Evolutionary conservation across 2,797 vertebrate species (phyloP).

Genomic region (Tenualosa thibaudeaui): DNA sequence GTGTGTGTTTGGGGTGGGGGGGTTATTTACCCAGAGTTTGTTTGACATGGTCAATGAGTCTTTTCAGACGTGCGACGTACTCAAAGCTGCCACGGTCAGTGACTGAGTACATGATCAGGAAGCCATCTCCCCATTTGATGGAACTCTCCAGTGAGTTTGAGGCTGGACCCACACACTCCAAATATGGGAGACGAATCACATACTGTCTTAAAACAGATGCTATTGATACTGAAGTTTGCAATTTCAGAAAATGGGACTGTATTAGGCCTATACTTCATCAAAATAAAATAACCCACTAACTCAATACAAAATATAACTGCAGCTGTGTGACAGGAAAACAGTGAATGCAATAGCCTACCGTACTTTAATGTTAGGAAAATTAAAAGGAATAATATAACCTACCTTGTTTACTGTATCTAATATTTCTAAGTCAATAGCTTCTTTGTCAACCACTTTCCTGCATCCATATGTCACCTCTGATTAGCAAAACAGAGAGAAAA

Average conservation of each 20-base stretch:
- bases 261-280: too few species aligned
- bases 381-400: neutral
- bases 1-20: neutral
- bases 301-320: too few species aligned
- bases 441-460: constrained; percentile 67
- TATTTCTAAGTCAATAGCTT: constrained; percentile 73
- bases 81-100: constrained; percentile 72
- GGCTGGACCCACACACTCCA: constrained; percentile 58
- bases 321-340: too few species aligned
- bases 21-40: constrained; percentile 66
- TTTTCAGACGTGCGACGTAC: constrained; percentile 70
- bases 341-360: too few species aligned
- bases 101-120: constrained; percentile 77
- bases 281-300: too few species aligned
- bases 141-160: constrained; percentile 64
- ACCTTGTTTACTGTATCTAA: constrained; percentile 72
- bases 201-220: neutral
- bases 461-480: constrained; percentile 76
- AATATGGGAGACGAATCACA: neutral
- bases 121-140: constrained; percentile 76
- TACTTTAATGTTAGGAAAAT: too few species aligned
- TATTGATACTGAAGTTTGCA: too few species aligned
- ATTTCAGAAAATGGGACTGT: neutral
- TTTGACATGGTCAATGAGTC: constrained; percentile 73
- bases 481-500: constrained; percentile 20